A percentile compares a stretch with the other conserved stretches of the same genome.
phyloP scores from a whole-genome alignment of 2,113 vertebrate species.

The Melanerpes formicivorus region DNA sequence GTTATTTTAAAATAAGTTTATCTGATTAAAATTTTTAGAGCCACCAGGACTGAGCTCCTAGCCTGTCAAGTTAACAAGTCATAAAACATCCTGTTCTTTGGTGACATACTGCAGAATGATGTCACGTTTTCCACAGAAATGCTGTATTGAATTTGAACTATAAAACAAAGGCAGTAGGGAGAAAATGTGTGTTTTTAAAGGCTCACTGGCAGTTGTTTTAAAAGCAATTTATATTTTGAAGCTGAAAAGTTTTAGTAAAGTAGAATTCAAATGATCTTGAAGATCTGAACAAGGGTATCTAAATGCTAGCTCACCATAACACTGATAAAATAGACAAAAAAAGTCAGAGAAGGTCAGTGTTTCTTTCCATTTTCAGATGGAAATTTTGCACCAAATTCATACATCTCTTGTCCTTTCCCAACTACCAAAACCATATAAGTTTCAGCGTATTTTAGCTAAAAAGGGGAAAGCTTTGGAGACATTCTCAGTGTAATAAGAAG shows the following conservation, averaged over 20 bases:
- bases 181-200: background rate
- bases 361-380: background rate
- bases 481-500: background rate
- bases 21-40: constrained; percentile 63
- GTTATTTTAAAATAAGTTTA: constrained; percentile 58
- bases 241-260: background rate
- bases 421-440: background rate
- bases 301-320: background rate
- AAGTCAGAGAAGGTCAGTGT: background rate
- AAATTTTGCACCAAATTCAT: background rate
- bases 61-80: constrained; percentile 23
- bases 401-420: background rate
- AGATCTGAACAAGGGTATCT: background rate
- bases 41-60: background rate
- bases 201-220: background rate
- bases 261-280: background rate
- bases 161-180: background rate
- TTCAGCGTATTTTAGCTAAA: background rate
- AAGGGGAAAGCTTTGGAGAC: background rate
- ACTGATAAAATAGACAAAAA: background rate
- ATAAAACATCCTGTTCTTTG: constrained; percentile 38
- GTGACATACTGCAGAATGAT: background rate
- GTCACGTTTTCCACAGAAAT: background rate
- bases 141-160: background rate
- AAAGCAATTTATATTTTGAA: background rate